phyloP scores from a whole-genome alignment of 2,888 invertebrate genomes.

The Callyntrura sp. region DNA sequence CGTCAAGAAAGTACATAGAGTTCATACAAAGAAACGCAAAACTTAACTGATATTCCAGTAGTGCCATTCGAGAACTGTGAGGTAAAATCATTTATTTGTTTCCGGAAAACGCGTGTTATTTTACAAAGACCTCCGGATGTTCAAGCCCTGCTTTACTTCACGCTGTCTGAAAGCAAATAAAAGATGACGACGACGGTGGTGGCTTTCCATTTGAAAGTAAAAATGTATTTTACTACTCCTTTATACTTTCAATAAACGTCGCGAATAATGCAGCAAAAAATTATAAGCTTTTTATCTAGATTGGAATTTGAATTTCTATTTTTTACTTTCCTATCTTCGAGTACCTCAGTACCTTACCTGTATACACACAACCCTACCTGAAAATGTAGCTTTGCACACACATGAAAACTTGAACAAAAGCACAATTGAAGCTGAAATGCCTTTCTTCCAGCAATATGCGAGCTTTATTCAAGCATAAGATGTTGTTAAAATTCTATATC shows the following conservation, averaged over 20 bases:
- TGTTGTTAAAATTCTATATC: too few species aligned
- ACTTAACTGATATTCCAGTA: slow-evolving; percentile 60
- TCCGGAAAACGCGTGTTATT: slow-evolving; percentile 58
- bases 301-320: slow-evolving; percentile 40
- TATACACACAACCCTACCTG: too few species aligned
- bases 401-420: too few species aligned
- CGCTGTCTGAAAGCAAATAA: slow-evolving; percentile 22
- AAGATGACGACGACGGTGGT: neutral
- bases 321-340: too few species aligned
- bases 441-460: too few species aligned
- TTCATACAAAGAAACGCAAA: too few species aligned
- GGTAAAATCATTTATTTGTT: slow-evolving; percentile 63
- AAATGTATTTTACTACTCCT: neutral
- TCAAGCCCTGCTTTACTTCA: slow-evolving; percentile 44
- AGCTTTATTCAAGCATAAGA: too few species aligned
- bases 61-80: slow-evolving; percentile 9
- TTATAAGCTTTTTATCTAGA: slow-evolving; percentile 1
- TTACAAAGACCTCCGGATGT: slow-evolving; percentile 68
- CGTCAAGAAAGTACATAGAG: neutral
- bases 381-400: too few species aligned
- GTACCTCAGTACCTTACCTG: too few species aligned
- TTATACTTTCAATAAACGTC: too few species aligned
- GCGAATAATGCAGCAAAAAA: too few species aligned
- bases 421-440: too few species aligned
- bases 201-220: neutral